Base-by-base conservation (phyloP, 1,140 invertebrate genomes). In the Conus betulinus region DNA sequence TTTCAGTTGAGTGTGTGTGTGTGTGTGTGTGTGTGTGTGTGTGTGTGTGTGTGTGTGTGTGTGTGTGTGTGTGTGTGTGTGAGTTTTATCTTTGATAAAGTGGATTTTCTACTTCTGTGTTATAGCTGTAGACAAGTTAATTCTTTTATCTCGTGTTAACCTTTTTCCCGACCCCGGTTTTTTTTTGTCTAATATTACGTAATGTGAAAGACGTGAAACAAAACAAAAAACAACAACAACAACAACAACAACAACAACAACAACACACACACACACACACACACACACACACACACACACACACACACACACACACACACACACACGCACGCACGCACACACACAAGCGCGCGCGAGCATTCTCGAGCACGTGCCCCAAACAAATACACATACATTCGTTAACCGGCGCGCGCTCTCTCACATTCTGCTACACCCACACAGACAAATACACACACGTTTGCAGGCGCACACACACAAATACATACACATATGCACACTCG, bases 1-100 rank as follows among this genome's bases (percentile, higher is more conserved):
- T n/a, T n/a, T n/a, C n/a, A n/a, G n/a, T n/a, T 71, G 67, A 10
- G 67, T 71, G 67, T 71, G 67, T 71, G 67, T 71, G 67, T 71
- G 67, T 71, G 67, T 71, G 67, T 71, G 67, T 71, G 67, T 71
- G 67, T 71, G 67, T 71, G 67, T 71, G 67, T 71, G 67, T 71
- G 67, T 71, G 67, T 71, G 67, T 17, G 55, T 17, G 67, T 71
- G 67, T 71, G 67, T 71, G 67, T 71, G 67, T 71, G 67, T 71
- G 67, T 71, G 67, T 71, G 67, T 71, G 67, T 71, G 67, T 71
- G 67, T 71, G 67, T 71, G 67, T 71, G 67, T 71, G 67, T 71
- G 67, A 10, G 67, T 71, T 7, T 20, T 5, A 10, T 17, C n/a
- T 71, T 5, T 71, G 15, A 23, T 20, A 71, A 5, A n/a, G n/a